These are phyloP conservation scores for Hydractinia symbiolongicarpus DNA, from an alignment of 30 jellyfish, hydroid and myxozoan genomes.

Conservation along the genomic window DNA sequence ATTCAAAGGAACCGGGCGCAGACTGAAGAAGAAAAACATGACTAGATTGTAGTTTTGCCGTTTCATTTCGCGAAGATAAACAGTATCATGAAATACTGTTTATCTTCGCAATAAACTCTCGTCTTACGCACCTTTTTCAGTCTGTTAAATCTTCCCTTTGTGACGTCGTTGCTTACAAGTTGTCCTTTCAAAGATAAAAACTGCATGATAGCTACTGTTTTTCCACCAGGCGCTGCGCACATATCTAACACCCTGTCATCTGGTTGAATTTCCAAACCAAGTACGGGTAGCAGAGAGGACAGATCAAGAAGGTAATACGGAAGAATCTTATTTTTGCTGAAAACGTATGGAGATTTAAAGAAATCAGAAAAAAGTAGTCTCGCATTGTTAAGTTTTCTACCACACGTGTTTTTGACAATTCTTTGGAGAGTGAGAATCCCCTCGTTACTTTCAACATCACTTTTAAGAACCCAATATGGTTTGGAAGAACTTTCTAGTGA, in stretches of 20 bases:
- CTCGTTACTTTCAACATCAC: no score
- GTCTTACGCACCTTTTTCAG: slow-evolving; percentile 30
- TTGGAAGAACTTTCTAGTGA: no score
- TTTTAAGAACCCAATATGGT: no score
- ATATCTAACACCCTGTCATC: slow-evolving; percentile 50
- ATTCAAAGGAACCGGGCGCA: no score
- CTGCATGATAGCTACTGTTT: slow-evolving; percentile 44
- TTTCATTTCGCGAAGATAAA: no score
- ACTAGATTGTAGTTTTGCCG: no score
- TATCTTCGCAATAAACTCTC: not conserved
- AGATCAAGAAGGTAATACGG: slow-evolving; percentile 52
- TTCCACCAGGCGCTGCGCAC: slow-evolving; percentile 86
- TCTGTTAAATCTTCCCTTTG: slow-evolving; percentile 34
- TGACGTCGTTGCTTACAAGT: slow-evolving; percentile 41
- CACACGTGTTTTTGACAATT: not conserved
- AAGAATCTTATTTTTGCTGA: slow-evolving; percentile 15
- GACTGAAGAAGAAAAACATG: no score
- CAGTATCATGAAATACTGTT: no score
- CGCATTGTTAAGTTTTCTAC: not conserved
- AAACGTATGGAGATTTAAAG: slow-evolving; percentile 5
- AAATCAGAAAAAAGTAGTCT: not conserved
- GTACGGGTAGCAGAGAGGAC: slow-evolving; percentile 56
- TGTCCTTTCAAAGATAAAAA: slow-evolving; percentile 38
- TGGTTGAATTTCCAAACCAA: slow-evolving; percentile 36
- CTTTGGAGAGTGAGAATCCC: no score